phyloP scores from a whole-genome alignment of 2,888 invertebrate species.

The Biston stratarius region DNA sequence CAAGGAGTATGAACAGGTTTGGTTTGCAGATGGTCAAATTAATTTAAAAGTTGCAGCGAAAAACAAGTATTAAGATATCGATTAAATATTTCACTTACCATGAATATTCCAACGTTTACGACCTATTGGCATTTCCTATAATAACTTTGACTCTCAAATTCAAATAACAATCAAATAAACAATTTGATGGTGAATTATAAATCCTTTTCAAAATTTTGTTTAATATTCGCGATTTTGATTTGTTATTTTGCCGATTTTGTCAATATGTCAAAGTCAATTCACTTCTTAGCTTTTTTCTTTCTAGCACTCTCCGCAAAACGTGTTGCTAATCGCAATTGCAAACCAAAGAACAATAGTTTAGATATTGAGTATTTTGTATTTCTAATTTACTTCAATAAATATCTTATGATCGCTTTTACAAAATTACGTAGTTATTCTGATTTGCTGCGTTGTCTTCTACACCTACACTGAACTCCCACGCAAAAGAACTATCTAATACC shows the following conservation, averaged over 20 bases:
- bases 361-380: background rate
- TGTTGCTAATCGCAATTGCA: background rate
- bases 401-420: background rate
- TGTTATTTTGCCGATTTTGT: slow-evolving; percentile 15
- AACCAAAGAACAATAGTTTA: background rate
- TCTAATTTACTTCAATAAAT: background rate
- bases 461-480: slow-evolving; percentile 25
- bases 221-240: background rate
- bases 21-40: background rate
- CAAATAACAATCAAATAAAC: slow-evolving; percentile 27
- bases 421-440: background rate
- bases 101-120: slow-evolving; percentile 92
- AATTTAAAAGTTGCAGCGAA: background rate
- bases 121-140: slow-evolving; percentile 84
- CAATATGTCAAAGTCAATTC: slow-evolving; percentile 23
- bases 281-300: background rate
- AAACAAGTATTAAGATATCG: background rate
- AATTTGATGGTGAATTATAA: background rate
- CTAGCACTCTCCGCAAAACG: too few relatives aligned
- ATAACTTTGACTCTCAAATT: slow-evolving; percentile 34
- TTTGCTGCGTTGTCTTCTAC: slow-evolving; percentile 10
- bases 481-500: slow-evolving; percentile 3
- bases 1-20: too few relatives aligned
- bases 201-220: background rate
- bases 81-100: slow-evolving; percentile 80